These are phyloP conservation scores for Hirtodrosophila trivittata DNA, from an alignment of 2,888 invertebrate species.

Conservation along the genomic window DNA sequence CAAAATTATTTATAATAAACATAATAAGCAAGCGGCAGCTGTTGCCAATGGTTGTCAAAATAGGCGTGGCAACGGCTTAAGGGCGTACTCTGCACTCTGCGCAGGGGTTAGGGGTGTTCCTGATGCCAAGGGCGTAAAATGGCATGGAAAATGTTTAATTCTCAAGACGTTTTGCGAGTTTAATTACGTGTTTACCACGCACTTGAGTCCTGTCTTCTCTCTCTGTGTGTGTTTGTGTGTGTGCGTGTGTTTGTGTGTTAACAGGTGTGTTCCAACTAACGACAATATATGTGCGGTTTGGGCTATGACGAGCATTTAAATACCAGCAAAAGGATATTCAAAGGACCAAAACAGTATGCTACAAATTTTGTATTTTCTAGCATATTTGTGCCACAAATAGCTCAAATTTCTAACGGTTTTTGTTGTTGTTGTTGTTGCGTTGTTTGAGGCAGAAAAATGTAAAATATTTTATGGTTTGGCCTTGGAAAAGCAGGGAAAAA, in stretches of 20 bases:
- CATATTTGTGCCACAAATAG: slow-evolving; percentile 67
- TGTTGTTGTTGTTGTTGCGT: slow-evolving; percentile 12
- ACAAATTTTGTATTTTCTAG: slow-evolving; percentile 52
- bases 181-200: slow-evolving; percentile 76
- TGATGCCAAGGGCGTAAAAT: slow-evolving; percentile 60
- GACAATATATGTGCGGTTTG: slow-evolving; percentile 23
- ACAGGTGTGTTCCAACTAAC: slow-evolving; percentile 31
- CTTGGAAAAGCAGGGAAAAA: slow-evolving; percentile 37
- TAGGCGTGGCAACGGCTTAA: slow-evolving; percentile 24
- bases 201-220: slow-evolving; percentile 26
- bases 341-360: slow-evolving; percentile 48
- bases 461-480: slow-evolving; percentile 71
- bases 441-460: slow-evolving; percentile 48
- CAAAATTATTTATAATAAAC: slow-evolving; percentile 77
- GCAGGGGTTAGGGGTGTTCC: slow-evolving; percentile 41
- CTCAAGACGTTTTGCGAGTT: slow-evolving; percentile 66
- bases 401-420: slow-evolving; percentile 53
- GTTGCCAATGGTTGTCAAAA: slow-evolving; percentile 62
- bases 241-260: slow-evolving; percentile 11
- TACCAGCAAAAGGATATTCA: slow-evolving; percentile 1
- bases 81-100: slow-evolving; percentile 26
- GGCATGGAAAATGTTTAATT: slow-evolving; percentile 67
- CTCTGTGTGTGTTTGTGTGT: slow-evolving; percentile 3
- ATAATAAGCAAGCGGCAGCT: slow-evolving; percentile 68
- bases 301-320: background rate